Conservation (phyloP, 2,113 vertebrate genomes). For the Upupa epops region DNA sequence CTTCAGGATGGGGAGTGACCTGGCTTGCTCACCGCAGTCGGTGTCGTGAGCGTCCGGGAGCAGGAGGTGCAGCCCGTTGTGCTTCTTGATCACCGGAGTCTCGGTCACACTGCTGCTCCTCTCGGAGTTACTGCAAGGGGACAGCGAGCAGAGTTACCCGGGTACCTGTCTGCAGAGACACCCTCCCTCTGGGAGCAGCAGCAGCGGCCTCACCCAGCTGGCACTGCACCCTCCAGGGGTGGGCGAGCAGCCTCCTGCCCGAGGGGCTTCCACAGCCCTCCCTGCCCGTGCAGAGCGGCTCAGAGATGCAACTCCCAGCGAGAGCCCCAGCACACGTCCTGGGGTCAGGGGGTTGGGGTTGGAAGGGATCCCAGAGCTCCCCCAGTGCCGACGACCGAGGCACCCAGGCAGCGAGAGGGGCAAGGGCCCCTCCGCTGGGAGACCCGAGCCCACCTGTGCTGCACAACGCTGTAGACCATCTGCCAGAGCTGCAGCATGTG, state of each 20-base stretch:
- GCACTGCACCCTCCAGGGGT: not conserved
- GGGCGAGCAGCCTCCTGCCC: not conserved
- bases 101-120: constrained; percentile 88
- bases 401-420: too few relatives aligned
- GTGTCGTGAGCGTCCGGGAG: constrained; percentile 90
- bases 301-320: not conserved
- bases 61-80: constrained; percentile 85
- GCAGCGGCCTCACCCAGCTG: not conserved
- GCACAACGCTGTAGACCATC: constrained; percentile 80
- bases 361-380: too few relatives aligned
- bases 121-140: constrained; percentile 86
- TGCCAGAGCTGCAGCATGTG: constrained; percentile 93
- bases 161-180: not conserved
- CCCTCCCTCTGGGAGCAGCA: not conserved
- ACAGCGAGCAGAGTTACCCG: not conserved
- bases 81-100: constrained; percentile 76
- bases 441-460: constrained; percentile 80
- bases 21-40: constrained; percentile 82
- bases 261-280: not conserved
- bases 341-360: too few relatives aligned
- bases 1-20: not conserved
- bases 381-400: too few relatives aligned
- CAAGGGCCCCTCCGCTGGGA: too few relatives aligned
- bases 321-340: not conserved
- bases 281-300: not conserved